A percentile compares a stretch with the other conserved stretches of the same genome.
Conservation (phyloP, 2,113 vertebrate genomes). For the Semnornis frantzii region DNA sequence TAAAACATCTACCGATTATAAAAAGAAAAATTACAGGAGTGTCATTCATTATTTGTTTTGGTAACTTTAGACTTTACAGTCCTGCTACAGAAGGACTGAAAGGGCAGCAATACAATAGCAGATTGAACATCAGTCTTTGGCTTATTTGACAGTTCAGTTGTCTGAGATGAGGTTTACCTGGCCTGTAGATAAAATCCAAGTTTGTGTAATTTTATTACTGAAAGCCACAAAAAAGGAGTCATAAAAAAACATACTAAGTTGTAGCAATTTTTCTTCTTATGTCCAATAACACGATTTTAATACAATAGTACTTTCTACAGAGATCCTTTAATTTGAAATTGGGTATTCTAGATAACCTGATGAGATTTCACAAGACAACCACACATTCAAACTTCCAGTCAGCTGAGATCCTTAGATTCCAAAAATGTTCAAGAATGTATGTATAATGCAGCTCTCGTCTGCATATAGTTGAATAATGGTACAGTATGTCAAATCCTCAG, state of each 20-base stretch:
- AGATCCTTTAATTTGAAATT: not conserved
- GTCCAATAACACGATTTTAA: not conserved
- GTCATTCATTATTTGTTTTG: not conserved
- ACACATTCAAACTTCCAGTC: not conserved
- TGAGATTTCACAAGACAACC: not conserved
- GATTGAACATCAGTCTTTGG: not conserved
- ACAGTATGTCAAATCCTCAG: not conserved
- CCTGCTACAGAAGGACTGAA: not conserved
- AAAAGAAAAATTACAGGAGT: not conserved
- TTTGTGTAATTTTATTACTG: not conserved
- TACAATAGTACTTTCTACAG: not conserved
- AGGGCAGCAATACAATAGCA: not conserved
- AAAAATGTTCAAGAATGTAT: not conserved
- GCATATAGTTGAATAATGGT: fast-evolving
- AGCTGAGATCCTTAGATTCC: not conserved
- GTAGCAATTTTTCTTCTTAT: not conserved
- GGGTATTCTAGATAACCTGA: not conserved
- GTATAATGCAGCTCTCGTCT: not conserved
- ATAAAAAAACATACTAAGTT: not conserved
- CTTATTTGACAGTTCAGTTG: not conserved
- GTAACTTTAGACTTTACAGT: not conserved
- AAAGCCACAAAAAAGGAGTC: not conserved
- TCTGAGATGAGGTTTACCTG: not conserved
- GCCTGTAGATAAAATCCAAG: not conserved
- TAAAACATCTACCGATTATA: not conserved